These are phyloP conservation scores for Pelvicachromis taeniatus DNA, from an alignment of 2,113 vertebrate species.

Conservation along the genomic window DNA sequence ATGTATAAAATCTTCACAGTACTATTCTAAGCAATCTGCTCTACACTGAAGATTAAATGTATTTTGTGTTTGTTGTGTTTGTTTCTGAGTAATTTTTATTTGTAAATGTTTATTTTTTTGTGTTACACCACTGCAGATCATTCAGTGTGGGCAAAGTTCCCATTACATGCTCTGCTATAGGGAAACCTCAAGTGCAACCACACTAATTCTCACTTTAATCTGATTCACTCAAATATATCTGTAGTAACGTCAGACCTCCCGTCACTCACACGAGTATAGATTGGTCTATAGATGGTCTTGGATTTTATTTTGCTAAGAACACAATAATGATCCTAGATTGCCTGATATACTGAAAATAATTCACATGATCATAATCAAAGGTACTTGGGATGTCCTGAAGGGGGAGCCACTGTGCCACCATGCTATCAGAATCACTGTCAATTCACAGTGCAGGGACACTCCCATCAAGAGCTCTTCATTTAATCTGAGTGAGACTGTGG, in stretches of 20 bases:
- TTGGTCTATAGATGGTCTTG: not conserved
- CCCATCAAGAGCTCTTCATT: not conserved
- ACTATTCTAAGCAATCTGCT: too few species aligned
- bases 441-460: not conserved
- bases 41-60: too few species aligned
- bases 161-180: not conserved
- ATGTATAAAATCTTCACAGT: not conserved
- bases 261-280: not conserved
- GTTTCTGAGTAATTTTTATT: too few species aligned
- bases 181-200: not conserved
- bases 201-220: not conserved
- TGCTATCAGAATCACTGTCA: not conserved
- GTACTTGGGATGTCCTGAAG: not conserved
- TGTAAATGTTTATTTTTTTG: too few species aligned
- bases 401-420: rapidly evolving
- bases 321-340: not conserved
- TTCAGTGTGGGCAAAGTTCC: not conserved
- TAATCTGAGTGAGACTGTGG: not conserved
- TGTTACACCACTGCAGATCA: too few species aligned
- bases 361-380: not conserved
- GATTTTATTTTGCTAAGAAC: not conserved
- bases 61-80: too few species aligned
- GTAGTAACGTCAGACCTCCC: not conserved
- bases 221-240: not conserved
- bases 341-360: rapidly evolving